Evolutionary conservation across 2,797 vertebrate genomes (phyloP), one percentile per base, ranked within the genome.

Genomic region (Pangasius mekongensis): DNA sequence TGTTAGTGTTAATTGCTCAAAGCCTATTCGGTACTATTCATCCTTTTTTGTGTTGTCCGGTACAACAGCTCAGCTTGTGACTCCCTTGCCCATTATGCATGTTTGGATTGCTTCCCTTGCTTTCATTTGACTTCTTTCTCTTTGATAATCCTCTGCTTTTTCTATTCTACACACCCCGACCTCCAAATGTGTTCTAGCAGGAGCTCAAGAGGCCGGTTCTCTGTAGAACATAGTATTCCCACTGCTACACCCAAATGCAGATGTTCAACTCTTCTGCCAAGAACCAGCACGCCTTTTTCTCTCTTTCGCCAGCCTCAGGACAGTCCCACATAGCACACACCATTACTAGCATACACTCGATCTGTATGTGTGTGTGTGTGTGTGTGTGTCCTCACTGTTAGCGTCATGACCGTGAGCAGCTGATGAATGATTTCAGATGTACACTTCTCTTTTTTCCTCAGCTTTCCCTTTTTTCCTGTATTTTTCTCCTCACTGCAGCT

Each of bases 201-300:
- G 78, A 89, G 90, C 87, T 90, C 86, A 82, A 86, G 87, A 90
- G 91, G 91, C 89, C 89, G 66, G 87, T 92, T 90, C 89, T 90
- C 91, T 91, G 88, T 84, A 91, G 89, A 92, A 90, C 87, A 83
- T 83, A 83, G 89, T 92, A 91, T 92, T 92, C 92, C 92, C 92
- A 62, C 80, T 86, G 90, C 88, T 90, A 90, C 91, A 84, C 91
- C 83, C 91, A 91, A 92, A 93, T 93, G 92, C 93, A 93, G 93
- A 93, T 93, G 92, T 93, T 93, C 92, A 91, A 66, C 86, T 86
- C 76, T 89, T 88, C 93, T 92, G 92, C 92, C 93, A 93, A 92
- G 92, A 93, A 91, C 89, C 80, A 88, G 87, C 82, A 89, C 78
- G 86, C 89, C 88, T 89, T 89, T 87, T 86, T 92, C 85, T 92